phyloP scores from a whole-genome alignment of 1,140 invertebrate genomes.

The Periplaneta americana region DNA sequence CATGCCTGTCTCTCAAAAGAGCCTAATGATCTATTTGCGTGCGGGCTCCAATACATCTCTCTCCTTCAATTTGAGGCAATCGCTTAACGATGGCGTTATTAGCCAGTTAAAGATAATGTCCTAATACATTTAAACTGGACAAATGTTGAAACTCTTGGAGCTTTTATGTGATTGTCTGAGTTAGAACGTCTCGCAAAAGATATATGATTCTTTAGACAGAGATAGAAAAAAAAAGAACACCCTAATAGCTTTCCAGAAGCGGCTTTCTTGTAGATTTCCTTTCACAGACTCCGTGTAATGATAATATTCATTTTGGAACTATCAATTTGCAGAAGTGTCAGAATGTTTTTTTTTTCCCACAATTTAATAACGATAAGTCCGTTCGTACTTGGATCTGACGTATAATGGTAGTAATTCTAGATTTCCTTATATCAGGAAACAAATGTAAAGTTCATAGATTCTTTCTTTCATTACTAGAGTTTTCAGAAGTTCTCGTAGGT shows the following conservation, averaged over 20 bases:
- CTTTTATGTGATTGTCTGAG: neutral
- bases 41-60: neutral
- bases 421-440: too few relatives aligned
- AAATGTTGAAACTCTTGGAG: neutral
- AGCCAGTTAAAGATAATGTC: neutral
- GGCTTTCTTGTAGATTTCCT: neutral
- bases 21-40: neutral
- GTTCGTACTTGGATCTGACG: too few relatives aligned
- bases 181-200: neutral
- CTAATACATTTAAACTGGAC: neutral
- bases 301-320: neutral
- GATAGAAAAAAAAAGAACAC: neutral
- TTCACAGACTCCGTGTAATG: too few relatives aligned
- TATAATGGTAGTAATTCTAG: too few relatives aligned
- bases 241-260: neutral
- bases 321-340: neutral
- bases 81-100: neutral
- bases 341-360: too few relatives aligned
- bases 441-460: too few relatives aligned
- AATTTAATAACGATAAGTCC: too few relatives aligned
- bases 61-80: neutral
- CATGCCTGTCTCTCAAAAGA: neutral
- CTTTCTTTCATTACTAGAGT: too few relatives aligned
- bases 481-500: too few relatives aligned
- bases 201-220: too few relatives aligned